Percentiles rank a stretch among this genome's conserved stretches.
phyloP scores from a whole-genome alignment of 2,797 vertebrate genomes.

The Trachops cirrhosus region DNA sequence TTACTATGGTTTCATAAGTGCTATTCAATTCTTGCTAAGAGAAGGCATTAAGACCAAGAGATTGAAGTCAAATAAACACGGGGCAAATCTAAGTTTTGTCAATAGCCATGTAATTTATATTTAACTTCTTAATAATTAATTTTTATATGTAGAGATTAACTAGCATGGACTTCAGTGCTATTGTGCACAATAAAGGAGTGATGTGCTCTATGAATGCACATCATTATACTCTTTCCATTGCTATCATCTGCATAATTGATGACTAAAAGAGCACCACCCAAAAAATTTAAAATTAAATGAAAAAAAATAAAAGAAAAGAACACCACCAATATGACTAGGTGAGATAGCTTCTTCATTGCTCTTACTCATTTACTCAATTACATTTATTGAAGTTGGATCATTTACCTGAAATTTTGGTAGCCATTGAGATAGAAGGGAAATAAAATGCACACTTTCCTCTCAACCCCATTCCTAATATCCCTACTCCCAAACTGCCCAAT shows the following conservation, averaged over 20 bases:
- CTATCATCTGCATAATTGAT: neutral
- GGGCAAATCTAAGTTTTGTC: neutral
- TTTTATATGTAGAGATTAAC: neutral
- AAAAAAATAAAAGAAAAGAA: neutral
- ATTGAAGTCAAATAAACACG: neutral
- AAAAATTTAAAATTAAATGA: neutral
- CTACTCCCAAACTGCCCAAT: neutral
- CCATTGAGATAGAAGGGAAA: neutral
- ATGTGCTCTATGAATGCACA: neutral
- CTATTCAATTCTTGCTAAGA: neutral
- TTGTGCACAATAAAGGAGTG: neutral
- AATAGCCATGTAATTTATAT: neutral
- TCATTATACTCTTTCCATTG: neutral
- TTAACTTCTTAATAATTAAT: neutral
- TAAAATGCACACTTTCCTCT: neutral
- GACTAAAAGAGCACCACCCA: neutral
- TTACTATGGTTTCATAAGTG: neutral
- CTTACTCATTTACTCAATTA: neutral
- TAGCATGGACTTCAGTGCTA: neutral
- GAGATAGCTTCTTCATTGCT: neutral
- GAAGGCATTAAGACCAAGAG: neutral
- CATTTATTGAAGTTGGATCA: neutral
- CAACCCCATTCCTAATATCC: neutral
- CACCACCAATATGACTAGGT: neutral
- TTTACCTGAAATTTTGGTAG: neutral